Evolutionary conservation across 2,888 invertebrate species (phyloP).

Genomic region (Andricus quercusramuli): DNA sequence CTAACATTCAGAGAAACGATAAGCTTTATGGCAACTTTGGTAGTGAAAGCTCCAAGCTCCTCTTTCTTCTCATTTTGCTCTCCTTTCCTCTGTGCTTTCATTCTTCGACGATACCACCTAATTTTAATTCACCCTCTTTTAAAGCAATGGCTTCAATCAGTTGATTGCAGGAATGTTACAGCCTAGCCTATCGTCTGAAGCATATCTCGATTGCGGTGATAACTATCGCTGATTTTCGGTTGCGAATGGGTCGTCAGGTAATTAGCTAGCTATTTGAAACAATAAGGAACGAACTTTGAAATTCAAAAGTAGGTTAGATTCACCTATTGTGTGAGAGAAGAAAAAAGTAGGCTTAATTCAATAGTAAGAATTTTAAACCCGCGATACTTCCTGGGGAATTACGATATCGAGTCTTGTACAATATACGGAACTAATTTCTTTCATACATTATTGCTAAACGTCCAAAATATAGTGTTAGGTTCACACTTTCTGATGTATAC

Average conservation of each 20-base stretch:
- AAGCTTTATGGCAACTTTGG: constrained; percentile 64
- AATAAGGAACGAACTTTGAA: background rate
- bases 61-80: background rate
- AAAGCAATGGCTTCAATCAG: background rate
- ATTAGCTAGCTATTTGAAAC: background rate
- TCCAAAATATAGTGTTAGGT: too few species aligned
- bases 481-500: too few species aligned
- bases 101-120: background rate
- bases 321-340: too few species aligned
- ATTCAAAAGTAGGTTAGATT: background rate
- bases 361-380: too few species aligned
- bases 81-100: background rate
- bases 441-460: too few species aligned
- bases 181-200: background rate
- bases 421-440: too few species aligned
- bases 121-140: background rate
- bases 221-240: background rate
- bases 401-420: too few species aligned
- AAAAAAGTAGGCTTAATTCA: too few species aligned
- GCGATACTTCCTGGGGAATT: too few species aligned
- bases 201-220: background rate
- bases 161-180: background rate
- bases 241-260: background rate
- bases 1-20: constrained; percentile 66
- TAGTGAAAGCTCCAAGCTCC: background rate